Evolutionary conservation across 2,113 vertebrate genomes (phyloP), one percentile per base, ranked within the genome.

Genomic region (Pollachius pollachius): DNA sequence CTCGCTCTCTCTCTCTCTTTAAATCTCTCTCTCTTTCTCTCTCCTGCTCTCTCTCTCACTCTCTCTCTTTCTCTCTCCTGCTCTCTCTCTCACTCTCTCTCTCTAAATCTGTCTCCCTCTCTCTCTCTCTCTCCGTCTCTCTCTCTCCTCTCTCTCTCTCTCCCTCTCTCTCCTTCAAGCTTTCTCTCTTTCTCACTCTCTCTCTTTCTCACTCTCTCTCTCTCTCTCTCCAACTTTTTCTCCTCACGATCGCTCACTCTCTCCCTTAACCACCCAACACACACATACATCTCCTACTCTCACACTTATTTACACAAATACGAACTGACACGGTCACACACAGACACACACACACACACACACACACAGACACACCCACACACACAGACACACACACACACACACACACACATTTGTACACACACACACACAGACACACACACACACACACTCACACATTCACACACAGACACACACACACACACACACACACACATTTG

Each of bases 381-480:
- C 1, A 61, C 68, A 69, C 37, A 41, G 2, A 78, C 6, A 9
- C 71, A 65, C 73, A 83, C 85, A 64, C 78, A 62, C 60, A 62
- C 60, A 62, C 17, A 80, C 48, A 41, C 80, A 83, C 87, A 88
- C 90, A 75, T 87, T 41, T 11, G 9, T 7, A 41, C 3, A 3
- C 37, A 41, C 37, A 41, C 37, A 41, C 37, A 41, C 37, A 41
- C 37, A 41, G 3, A 5, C 37, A 3, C 37, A 3, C 37, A 41
- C 37, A 5, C 41, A 11, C 41, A 48, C 41, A 13, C 41, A 11
- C 9, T 7, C 9, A 11, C 8, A 62, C 60, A 62, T 21, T 16
- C 74, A 65, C 68, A 68, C 23, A 27, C 23, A 62, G 25, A 15
- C 61, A 62, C 61, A 27, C 61, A 62, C 15, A 62, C 61, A 27